These are phyloP conservation scores for Nomada hirtipes DNA, from an alignment of 2,888 invertebrate genomes.

Conservation along the genomic window DNA sequence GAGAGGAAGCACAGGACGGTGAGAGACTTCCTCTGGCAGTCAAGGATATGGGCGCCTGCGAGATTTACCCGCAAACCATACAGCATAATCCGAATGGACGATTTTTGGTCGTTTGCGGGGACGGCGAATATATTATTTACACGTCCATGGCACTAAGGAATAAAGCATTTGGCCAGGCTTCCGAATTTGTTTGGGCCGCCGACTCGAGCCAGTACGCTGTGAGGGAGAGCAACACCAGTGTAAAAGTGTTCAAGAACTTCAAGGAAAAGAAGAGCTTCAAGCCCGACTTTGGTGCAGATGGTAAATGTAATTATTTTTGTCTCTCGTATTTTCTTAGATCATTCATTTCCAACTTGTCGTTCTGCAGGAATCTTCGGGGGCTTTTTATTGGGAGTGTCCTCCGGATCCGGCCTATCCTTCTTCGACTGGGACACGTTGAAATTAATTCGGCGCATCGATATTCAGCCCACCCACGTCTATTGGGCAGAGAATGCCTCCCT, in stretches of 20 bases:
- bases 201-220: slow-evolving; percentile 97
- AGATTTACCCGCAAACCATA: slow-evolving; percentile 99
- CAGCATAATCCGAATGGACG: slow-evolving; percentile 99
- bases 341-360: neutral
- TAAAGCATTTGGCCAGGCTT: slow-evolving; percentile 99
- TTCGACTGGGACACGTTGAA: slow-evolving; percentile 99
- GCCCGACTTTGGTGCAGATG: slow-evolving; percentile 98
- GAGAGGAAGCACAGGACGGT: slow-evolving; percentile 87
- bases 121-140: slow-evolving; percentile 99
- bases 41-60: slow-evolving; percentile 99
- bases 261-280: slow-evolving; percentile 98
- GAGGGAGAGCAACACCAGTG: slow-evolving; percentile 94
- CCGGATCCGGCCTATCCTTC: slow-evolving; percentile 94
- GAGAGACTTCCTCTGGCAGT: slow-evolving; percentile 93
- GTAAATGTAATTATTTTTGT: slow-evolving; percentile 83
- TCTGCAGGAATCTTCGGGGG: slow-evolving; percentile 94
- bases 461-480: slow-evolving; percentile 96
- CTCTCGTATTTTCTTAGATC: neutral
- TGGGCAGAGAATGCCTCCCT: slow-evolving; percentile 99
- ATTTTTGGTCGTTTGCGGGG: slow-evolving; percentile 97
- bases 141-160: slow-evolving; percentile 99
- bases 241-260: slow-evolving; percentile 99
- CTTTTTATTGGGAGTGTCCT: slow-evolving; percentile 94
- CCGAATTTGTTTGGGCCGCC: slow-evolving; percentile 99
- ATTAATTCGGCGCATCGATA: slow-evolving; percentile 97